Conservation (phyloP, 2,113 vertebrate species). For the Oplegnathus fasciatus region DNA sequence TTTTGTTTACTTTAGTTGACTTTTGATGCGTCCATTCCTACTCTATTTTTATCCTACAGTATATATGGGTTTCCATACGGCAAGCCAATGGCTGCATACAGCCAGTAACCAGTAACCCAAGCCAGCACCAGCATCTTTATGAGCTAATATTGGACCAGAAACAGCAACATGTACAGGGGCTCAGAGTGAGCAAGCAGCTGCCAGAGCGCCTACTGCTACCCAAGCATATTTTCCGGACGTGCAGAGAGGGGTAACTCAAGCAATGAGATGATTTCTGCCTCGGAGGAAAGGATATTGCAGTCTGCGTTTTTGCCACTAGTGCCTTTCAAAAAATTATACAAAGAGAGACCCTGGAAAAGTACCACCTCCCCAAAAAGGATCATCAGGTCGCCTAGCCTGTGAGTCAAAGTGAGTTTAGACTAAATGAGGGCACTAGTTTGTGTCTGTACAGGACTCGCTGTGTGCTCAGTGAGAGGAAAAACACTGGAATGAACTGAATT, state of each 20-base stretch:
- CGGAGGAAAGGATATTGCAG: background rate
- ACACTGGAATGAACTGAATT: constrained; percentile 58
- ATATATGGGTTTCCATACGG: background rate
- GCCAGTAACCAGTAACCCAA: background rate
- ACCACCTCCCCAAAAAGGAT: background rate
- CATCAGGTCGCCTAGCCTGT: constrained; percentile 3
- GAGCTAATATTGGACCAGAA: constrained; percentile 1
- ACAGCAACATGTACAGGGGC: background rate
- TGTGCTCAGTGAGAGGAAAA: constrained; percentile 55
- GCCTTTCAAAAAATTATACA: background rate
- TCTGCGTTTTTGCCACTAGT: background rate
- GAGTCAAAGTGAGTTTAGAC: constrained; percentile 24
- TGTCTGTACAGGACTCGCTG: constrained; percentile 45
- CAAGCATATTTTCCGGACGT: background rate
- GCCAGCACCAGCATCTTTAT: background rate
- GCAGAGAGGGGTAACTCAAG: background rate
- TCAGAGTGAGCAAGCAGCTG: background rate
- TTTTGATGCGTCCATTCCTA: background rate
- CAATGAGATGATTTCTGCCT: too few relatives aligned
- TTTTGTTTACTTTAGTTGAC: background rate
- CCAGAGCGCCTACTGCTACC: background rate
- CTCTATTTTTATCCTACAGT: background rate
- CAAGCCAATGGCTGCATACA: background rate
- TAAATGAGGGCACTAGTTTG: background rate
- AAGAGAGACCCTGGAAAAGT: constrained; percentile 21